Evolutionary conservation across 2,888 invertebrate genomes (phyloP).

Genomic region (Tetragnatha montana): DNA sequence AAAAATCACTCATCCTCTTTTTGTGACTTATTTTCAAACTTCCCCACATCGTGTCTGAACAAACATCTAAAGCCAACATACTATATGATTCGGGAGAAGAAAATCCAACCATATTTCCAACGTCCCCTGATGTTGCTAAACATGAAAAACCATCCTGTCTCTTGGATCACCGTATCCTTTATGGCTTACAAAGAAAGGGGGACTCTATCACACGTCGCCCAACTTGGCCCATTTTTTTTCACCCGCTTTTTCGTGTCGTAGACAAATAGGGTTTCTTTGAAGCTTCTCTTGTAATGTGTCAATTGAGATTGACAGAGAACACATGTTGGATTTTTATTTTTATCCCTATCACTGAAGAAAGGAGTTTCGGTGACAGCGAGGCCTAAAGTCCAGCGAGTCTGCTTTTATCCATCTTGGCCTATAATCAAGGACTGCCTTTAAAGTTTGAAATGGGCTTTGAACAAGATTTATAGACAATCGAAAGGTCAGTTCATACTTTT

Average conservation of each 20-base stretch:
- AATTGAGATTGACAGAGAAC: constrained; percentile 45
- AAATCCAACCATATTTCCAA: not conserved
- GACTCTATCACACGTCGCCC: constrained; percentile 33
- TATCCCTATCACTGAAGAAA: not conserved
- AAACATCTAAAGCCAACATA: too few relatives aligned
- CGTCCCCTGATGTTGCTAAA: not conserved
- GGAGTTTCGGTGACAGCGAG: constrained; percentile 15
- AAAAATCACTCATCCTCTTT: too few relatives aligned
- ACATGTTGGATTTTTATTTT: constrained; percentile 30
- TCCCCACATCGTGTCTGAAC: too few relatives aligned
- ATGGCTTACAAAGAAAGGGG: constrained; percentile 24
- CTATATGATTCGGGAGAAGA: too few relatives aligned
- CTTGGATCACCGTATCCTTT: constrained; percentile 32
- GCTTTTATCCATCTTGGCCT: not conserved
- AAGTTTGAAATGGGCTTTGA: not conserved
- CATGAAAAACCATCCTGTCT: constrained; percentile 39
- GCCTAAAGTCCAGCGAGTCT: constrained; percentile 7
- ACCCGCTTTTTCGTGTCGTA: constrained; percentile 14
- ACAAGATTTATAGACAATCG: too few relatives aligned
- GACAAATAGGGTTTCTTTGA: constrained; percentile 45
- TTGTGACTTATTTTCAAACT: too few relatives aligned
- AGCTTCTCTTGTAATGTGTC: constrained; percentile 49
- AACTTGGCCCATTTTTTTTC: constrained; percentile 10
- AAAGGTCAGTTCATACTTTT: too few relatives aligned
- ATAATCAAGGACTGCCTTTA: not conserved